phyloP scores from a whole-genome alignment of 2,113 vertebrate genomes.

The Cebidichthys violaceus region DNA sequence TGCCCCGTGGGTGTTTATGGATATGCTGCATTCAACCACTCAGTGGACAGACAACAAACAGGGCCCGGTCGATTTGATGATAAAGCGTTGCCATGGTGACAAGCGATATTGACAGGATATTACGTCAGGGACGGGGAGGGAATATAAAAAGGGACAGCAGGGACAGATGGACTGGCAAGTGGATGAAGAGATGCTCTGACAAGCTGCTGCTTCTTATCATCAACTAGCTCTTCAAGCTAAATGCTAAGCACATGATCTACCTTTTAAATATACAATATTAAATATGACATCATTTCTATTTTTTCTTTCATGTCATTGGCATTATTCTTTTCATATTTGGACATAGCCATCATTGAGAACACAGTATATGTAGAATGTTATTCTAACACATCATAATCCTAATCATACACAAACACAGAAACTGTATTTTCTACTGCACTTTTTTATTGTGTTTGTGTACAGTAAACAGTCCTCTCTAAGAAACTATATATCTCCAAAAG shows the following conservation, averaged over 20 bases:
- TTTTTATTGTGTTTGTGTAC: conserved; percentile 74
- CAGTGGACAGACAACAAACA: conserved; percentile 44
- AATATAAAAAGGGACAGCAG: neutral
- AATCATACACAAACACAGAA: conserved; percentile 74
- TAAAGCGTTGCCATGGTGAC: conserved; percentile 31
- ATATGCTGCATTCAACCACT: conserved; percentile 65
- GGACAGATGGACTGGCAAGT: neutral
- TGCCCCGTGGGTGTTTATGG: conserved; percentile 46
- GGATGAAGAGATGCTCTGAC: conserved; percentile 47
- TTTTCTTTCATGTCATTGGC: conserved; percentile 54
- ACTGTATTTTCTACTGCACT: conserved; percentile 82
- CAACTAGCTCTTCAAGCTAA: conserved; percentile 68
- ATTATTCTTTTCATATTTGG: conserved; percentile 64
- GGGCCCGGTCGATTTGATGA: conserved; percentile 26
- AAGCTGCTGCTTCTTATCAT: conserved; percentile 69
- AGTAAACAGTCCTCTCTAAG: conserved; percentile 53
- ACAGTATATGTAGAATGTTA: conserved; percentile 75
- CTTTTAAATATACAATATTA: conserved; percentile 75
- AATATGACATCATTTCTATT: conserved; percentile 67
- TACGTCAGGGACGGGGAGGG: conserved; percentile 29
- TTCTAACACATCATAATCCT: conserved; percentile 71
- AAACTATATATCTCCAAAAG: conserved; percentile 41
- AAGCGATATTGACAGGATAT: conserved; percentile 33
- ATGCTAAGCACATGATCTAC: conserved; percentile 84
- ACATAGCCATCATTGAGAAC: conserved; percentile 71